Evolutionary conservation across 2,888 invertebrate genomes (phyloP), one percentile per base, ranked within the genome.

Genomic region (Sphaerophoria taeniata): DNA sequence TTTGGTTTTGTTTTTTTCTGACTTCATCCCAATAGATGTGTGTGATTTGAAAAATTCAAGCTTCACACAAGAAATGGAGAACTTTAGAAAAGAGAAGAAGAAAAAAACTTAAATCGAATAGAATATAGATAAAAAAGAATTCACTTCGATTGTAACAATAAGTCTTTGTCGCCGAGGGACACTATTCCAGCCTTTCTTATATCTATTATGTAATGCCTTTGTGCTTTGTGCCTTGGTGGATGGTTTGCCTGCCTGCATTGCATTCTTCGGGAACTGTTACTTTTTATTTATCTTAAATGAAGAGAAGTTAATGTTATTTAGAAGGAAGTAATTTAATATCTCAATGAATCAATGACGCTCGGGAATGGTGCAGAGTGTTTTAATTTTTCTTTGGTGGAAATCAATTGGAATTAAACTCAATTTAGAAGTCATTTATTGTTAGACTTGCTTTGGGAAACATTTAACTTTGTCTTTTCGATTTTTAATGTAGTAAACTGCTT

Each of bases 141-240:
- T 77, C 72, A 45, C 31, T 69, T 79, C 72, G 84, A 76, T 84
- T 84, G 72, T 63, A 85, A 85, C 85, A 81, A 85, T 85, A 85
- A 85, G 80, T 85, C 85, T 81, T 81, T 85, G 85, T 85, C 85
- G 76, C 85, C 85, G 76, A 81, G 60, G 76, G 85, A 76, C 76
- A 76, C 61, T 31, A 24, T 73, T 76, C 53, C 53, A 70, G 43
- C 47, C 56, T 63, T 70, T 61, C 75, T 79, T 74, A 75, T 70
- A 79, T 84, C 71, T 72, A 79, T 83, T 74, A 76, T 33, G 47
- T 45, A 56, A 56, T 70, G 33, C 24, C 36, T 14, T 31, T 53
- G n/a, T n/a, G n/a, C n/a, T n/a, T n/a, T 51, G 31, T 55, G 34
- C 6, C 14, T 70, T 24, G 4, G 36, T 36, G 6, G 4, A 36